A percentile compares a stretch with the other conserved stretches of the same genome.
Evolutionary conservation across 2,113 vertebrate species (phyloP).

Genomic region (Caranx ignobilis): DNA sequence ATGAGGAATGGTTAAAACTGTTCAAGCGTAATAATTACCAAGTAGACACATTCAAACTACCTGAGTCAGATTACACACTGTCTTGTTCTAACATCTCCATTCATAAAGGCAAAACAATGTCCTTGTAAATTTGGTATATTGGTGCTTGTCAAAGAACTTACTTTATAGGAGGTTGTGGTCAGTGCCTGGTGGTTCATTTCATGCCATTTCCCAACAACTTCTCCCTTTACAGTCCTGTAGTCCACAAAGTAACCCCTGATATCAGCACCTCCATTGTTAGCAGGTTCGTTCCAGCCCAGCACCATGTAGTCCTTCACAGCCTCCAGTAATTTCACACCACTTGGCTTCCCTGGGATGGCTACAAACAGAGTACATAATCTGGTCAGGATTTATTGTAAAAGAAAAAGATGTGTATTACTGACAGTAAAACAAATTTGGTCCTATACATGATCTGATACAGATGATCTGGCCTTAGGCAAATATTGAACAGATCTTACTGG

Average conservation of each 20-base stretch:
- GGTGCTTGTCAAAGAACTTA: conserved; percentile 58
- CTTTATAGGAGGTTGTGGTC: conserved; percentile 91
- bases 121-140: not conserved
- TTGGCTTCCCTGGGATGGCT: conserved; percentile 89
- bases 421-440: not conserved
- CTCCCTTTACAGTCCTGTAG: conserved; percentile 90
- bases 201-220: conserved; percentile 89
- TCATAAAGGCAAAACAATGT: not conserved
- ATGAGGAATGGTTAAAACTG: not conserved
- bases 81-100: not conserved
- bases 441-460: not conserved
- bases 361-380: conserved; percentile 34
- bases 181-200: conserved; percentile 92
- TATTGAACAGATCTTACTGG: not conserved
- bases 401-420: not conserved
- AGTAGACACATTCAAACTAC: too few relatives aligned
- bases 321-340: conserved; percentile 88
- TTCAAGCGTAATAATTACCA: not conserved
- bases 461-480: not conserved
- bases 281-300: conserved; percentile 90
- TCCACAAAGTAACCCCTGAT: conserved; percentile 95
- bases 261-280: conserved; percentile 88
- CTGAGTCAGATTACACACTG: too few relatives aligned
- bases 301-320: conserved; percentile 92
- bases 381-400: not conserved